Base-by-base conservation (phyloP, 2,888 invertebrate genomes). In the Xestia c-nigrum region DNA sequence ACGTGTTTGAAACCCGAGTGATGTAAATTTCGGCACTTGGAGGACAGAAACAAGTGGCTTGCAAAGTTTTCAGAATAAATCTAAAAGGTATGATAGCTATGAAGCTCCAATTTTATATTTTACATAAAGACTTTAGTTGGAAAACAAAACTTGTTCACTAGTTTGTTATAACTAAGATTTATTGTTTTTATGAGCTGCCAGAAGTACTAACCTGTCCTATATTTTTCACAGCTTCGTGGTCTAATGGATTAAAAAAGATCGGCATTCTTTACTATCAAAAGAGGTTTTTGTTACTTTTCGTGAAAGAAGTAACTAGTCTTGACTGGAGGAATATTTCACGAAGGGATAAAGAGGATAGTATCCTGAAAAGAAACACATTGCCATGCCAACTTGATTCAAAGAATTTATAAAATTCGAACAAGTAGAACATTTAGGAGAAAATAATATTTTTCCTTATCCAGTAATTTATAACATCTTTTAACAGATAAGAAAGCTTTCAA, bases 11-110 rank as follows among this genome's bases (percentile, higher is more conserved):
- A 38, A 78, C 46, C 21, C 61, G 55, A 69, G 50, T 71, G 76
- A 76, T 79, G 91, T 91, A 92, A 92, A 90, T 86, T 88, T 87
- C 80, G 84, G 89, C 88, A 87, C 88, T 90, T 78, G 82, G 83
- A 79, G 88, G 85, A 89, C 89, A 89, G 86, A 89, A 89, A 91
- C 90, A 91, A 91, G 90, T 88, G 88, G 87, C 85, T 87, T 86
- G 85, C 43, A 24, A 83, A 86, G 80, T 77, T 87, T 72, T 14
- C 66, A 66, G 76, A 76, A 87, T 87, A 82, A 72, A 83, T 86
- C 76, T 68, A 12, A 75, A 64, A 81, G 71, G 55, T 70, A 68
- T 73, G 72, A 75, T 81, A n/a, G 81, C n/a, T 57, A 24, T 40
- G 55, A 43, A 40, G 52, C 72, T 68, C 69, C 85, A 78, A 81